Percentiles rank a stretch among this genome's conserved stretches.
phyloP scores from a whole-genome alignment of 2,797 vertebrate species.

The Florisuga fusca region DNA sequence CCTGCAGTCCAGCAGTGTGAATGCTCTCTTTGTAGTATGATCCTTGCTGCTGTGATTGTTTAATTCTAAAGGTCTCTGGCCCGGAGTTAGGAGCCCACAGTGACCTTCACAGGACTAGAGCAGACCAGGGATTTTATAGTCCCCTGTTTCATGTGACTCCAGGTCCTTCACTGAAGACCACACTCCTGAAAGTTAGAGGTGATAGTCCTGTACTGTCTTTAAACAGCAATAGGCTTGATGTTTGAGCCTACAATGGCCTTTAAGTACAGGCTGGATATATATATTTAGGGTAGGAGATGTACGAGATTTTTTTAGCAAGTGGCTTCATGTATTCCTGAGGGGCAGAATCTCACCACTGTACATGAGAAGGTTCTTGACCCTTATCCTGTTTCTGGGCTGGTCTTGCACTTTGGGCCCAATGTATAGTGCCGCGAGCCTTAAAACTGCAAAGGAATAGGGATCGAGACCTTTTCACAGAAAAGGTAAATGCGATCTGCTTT shows the following conservation, averaged over 20 bases:
- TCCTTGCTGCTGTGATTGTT: neutral
- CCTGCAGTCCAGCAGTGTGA: neutral
- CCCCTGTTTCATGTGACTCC: neutral
- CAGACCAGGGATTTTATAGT: neutral
- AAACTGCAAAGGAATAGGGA: too few species aligned
- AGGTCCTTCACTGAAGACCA: neutral
- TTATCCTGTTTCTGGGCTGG: neutral
- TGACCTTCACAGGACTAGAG: neutral
- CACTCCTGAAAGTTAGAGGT: neutral
- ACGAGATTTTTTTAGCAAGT: neutral
- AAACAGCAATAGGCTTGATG: neutral
- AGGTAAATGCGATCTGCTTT: too few species aligned
- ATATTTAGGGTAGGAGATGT: neutral
- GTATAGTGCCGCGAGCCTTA: too few species aligned
- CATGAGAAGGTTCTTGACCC: neutral
- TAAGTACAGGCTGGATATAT: neutral
- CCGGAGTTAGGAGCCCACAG: neutral
- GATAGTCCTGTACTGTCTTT: neutral
- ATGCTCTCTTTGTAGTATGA: slow-evolving; percentile 34
- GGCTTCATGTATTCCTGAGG: neutral
- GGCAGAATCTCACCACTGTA: neutral
- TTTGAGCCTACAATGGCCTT: neutral
- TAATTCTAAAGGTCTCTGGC: slow-evolving; percentile 2
- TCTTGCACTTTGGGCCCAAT: neutral
- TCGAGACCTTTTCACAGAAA: too few species aligned